Evolutionary conservation across 1,140 invertebrate genomes (phyloP).

Genomic region (Nixonia krombeini): DNA sequence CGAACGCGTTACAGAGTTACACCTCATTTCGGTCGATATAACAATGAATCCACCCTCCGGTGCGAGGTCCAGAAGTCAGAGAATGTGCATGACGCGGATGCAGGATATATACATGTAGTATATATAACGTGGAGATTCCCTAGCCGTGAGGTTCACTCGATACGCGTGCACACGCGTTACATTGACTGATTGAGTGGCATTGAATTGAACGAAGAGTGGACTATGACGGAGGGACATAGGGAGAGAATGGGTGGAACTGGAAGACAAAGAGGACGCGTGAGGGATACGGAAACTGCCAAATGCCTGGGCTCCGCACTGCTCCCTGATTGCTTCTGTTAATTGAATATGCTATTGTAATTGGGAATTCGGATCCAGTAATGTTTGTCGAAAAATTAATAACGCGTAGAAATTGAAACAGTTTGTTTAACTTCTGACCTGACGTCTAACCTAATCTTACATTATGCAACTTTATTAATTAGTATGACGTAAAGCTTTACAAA

Average conservation of each 20-base stretch:
- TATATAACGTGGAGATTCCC: constrained; percentile 43
- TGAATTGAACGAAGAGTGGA: constrained; percentile 68
- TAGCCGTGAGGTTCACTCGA: constrained; percentile 48
- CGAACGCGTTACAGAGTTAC: constrained; percentile 43
- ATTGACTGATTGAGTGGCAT: constrained; percentile 71
- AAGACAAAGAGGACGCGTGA: constrained; percentile 33
- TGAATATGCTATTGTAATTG: constrained; percentile 41
- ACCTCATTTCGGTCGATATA: constrained; percentile 44
- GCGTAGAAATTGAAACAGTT: too few relatives aligned
- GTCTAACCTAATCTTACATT: too few relatives aligned
- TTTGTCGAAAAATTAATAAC: neutral
- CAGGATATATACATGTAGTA: constrained; percentile 45
- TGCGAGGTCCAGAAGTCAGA: constrained; percentile 34
- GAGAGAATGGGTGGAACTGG: constrained; percentile 27
- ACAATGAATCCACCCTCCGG: constrained; percentile 37
- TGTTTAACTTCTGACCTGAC: too few relatives aligned
- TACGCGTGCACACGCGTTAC: constrained; percentile 63
- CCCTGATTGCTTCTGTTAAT: constrained; percentile 33
- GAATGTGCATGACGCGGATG: constrained; percentile 41
- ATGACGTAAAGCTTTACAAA: too few relatives aligned
- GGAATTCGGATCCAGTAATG: neutral
- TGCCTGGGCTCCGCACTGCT: constrained; percentile 52
- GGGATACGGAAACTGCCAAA: constrained; percentile 59
- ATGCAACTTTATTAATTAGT: too few relatives aligned
- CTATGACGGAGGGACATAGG: constrained; percentile 29